A percentile compares a stretch with the other conserved stretches of the same genome.
phyloP scores from a whole-genome alignment of 2,888 invertebrate species.

The Caenorhabditis parvicauda region DNA sequence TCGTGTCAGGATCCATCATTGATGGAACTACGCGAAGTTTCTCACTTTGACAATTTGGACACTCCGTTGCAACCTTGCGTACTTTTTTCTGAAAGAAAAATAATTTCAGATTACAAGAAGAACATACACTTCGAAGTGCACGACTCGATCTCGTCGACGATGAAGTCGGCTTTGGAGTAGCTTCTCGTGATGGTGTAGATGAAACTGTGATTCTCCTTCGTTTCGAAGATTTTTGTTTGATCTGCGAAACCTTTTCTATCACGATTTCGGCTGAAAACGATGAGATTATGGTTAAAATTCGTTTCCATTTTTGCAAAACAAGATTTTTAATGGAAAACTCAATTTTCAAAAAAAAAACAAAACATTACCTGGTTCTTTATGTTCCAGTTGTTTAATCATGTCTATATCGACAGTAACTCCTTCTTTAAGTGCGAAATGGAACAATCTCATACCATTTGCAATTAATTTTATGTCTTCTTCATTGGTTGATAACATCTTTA shows the following conservation, averaged over 20 bases:
- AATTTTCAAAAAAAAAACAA: background rate
- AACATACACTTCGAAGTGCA: slow-evolving; percentile 3
- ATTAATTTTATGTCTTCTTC: too few relatives aligned
- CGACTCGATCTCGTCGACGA: background rate
- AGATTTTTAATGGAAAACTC: too few relatives aligned
- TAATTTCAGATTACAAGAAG: background rate
- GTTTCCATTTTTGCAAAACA: background rate
- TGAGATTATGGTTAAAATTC: background rate
- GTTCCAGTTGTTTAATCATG: too few relatives aligned
- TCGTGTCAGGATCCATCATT: too few relatives aligned
- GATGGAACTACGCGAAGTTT: slow-evolving; percentile 11
- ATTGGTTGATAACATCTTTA: too few relatives aligned
- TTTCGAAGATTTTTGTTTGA: background rate
- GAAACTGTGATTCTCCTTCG: slow-evolving; percentile 1
- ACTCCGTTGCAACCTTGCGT: slow-evolving; percentile 2
- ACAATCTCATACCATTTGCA: too few relatives aligned
- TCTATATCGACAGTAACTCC: too few relatives aligned
- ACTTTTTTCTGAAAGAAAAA: background rate
- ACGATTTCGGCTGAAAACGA: background rate
- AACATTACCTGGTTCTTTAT: background rate
- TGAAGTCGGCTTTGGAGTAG: background rate
- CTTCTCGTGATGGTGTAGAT: background rate
- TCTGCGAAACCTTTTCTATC: background rate
- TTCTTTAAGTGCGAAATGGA: too few relatives aligned
- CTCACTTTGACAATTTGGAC: slow-evolving; percentile 9